phyloP scores from a whole-genome alignment of 2,888 invertebrate species.

The Merodon equestris region DNA sequence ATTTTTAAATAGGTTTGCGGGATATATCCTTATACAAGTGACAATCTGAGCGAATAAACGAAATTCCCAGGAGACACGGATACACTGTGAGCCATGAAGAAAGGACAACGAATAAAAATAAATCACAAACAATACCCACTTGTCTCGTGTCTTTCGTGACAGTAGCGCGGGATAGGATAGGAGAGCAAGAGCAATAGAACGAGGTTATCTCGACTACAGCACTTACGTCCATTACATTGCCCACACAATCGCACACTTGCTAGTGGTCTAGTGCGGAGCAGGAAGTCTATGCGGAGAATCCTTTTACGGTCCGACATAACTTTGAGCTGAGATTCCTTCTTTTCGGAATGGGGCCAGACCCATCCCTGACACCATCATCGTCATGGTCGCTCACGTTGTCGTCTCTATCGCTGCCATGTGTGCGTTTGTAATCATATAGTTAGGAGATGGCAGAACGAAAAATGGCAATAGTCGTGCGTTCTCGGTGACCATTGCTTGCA shows the following conservation, averaged over 20 bases:
- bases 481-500: constrained; percentile 37
- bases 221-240: constrained; percentile 56
- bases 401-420: constrained; percentile 31
- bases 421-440: too few relatives aligned
- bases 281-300: constrained; percentile 29
- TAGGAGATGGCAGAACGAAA: too few relatives aligned
- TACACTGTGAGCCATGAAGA: not conserved
- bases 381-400: constrained; percentile 38
- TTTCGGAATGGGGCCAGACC: constrained; percentile 15
- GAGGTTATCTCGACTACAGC: constrained; percentile 50
- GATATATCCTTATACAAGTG: constrained; percentile 18
- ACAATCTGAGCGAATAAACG: constrained; percentile 4
- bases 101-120: constrained; percentile 53
- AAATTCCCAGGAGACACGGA: not conserved
- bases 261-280: constrained; percentile 25
- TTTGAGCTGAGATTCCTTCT: constrained; percentile 49
- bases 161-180: too few relatives aligned
- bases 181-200: constrained; percentile 22
- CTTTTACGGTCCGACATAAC: constrained; percentile 61
- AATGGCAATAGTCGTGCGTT: constrained; percentile 48
- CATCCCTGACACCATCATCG: constrained; percentile 25
- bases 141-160: constrained; percentile 45
- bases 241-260: constrained; percentile 55
- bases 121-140: constrained; percentile 69
- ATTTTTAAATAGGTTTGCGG: too few relatives aligned